phyloP scores from a whole-genome alignment of 2,113 vertebrate genomes.

The Zosterops japonicus region DNA sequence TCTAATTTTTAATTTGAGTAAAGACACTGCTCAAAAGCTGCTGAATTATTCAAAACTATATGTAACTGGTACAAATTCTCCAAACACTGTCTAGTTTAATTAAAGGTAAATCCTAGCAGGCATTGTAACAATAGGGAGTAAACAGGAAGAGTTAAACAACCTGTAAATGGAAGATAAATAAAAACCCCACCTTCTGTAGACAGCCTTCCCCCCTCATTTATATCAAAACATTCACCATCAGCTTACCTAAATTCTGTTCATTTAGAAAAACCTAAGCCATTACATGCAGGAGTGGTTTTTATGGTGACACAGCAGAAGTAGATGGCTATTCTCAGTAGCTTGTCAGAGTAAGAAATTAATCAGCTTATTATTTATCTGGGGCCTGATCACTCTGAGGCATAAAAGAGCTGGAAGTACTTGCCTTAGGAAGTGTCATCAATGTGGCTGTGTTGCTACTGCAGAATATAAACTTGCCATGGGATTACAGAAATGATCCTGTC shows the following conservation, averaged over 20 bases:
- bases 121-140: background rate
- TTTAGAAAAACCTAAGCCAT: background rate
- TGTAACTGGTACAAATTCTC: background rate
- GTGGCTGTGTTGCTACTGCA: background rate
- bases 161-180: background rate
- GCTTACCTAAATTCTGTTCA: background rate
- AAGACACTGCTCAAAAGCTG: background rate
- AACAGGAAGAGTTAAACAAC: background rate
- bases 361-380: background rate
- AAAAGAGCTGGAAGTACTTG: background rate
- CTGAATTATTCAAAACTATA: slow-evolving; percentile 26
- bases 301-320: background rate
- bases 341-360: background rate
- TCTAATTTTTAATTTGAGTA: slow-evolving; percentile 5
- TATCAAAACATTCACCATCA: background rate
- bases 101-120: background rate
- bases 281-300: background rate
- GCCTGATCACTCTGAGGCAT: background rate
- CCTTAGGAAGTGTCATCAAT: background rate
- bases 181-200: background rate
- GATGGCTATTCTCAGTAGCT: background rate
- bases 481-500: background rate
- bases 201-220: background rate
- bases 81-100: slow-evolving; percentile 4
- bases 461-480: background rate